Evolutionary conservation across 2,888 invertebrate species (phyloP).

Genomic region (Stenoptilia bipunctidactyla): DNA sequence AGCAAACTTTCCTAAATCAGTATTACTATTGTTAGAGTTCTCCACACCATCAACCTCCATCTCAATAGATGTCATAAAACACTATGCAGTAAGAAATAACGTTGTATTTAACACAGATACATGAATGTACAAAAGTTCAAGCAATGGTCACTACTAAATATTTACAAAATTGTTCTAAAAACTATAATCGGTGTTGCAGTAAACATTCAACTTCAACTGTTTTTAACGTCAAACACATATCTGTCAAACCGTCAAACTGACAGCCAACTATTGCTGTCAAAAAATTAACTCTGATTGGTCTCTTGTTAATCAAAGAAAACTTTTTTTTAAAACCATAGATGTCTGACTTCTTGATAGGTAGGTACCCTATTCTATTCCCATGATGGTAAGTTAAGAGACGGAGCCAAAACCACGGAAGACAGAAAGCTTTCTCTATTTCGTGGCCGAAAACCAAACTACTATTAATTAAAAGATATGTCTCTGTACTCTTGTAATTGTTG

Average conservation of each 20-base stretch:
- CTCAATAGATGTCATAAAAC: conserved; percentile 2
- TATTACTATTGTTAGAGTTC: conserved; percentile 30
- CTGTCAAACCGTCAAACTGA: conserved; percentile 16
- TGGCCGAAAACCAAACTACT: too few relatives aligned
- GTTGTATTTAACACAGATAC: neutral
- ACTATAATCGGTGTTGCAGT: conserved; percentile 12
- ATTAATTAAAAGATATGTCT: too few relatives aligned
- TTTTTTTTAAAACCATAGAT: too few relatives aligned
- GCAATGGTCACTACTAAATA: conserved; percentile 9
- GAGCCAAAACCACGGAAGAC: too few relatives aligned
- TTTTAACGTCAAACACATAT: conserved; percentile 26
- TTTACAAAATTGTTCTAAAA: conserved; percentile 22
- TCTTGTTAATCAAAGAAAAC: conserved; percentile 10
- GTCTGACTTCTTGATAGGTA: too few relatives aligned
- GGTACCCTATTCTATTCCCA: too few relatives aligned
- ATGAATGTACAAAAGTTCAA: neutral
- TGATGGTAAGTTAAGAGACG: too few relatives aligned
- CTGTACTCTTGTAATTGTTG: too few relatives aligned
- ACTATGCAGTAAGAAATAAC: neutral
- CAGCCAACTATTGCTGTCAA: conserved; percentile 41
- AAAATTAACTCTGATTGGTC: conserved; percentile 27
- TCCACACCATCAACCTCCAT: conserved; percentile 58
- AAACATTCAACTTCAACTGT: conserved; percentile 59
- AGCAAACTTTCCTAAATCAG: conserved; percentile 48
- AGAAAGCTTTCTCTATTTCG: too few relatives aligned